These are phyloP conservation scores for Drosophila kikkawai DNA, from an alignment of 1,140 invertebrate species.

Conservation along the genomic window DNA sequence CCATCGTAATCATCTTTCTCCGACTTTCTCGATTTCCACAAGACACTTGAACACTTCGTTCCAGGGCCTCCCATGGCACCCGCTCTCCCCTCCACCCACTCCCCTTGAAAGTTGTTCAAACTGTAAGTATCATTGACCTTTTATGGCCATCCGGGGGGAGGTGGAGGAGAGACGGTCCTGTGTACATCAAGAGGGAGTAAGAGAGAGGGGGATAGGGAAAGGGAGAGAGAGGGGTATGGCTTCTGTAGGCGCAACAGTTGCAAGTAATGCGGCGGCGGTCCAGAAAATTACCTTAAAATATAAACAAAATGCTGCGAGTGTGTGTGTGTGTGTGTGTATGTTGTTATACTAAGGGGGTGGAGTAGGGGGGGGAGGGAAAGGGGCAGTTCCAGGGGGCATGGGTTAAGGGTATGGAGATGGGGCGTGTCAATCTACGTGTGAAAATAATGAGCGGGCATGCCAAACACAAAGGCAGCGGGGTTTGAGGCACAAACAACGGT, in stretches of 20 bases:
- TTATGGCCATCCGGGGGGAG: slow-evolving; percentile 9
- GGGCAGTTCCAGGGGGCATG: neutral
- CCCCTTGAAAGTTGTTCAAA: slow-evolving; percentile 62
- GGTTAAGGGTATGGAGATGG: neutral
- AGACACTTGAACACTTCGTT: slow-evolving; percentile 70
- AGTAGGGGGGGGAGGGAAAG: neutral
- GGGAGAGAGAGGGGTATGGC: neutral
- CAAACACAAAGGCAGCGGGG: slow-evolving; percentile 57
- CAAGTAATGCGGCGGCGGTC: slow-evolving; percentile 60
- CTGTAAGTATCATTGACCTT: slow-evolving; percentile 80
- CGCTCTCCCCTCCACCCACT: neutral
- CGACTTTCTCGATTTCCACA: slow-evolving; percentile 64
- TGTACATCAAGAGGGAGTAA: neutral
- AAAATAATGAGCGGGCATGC: slow-evolving; percentile 79
- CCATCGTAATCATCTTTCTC: slow-evolving; percentile 24
- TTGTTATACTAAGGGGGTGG: neutral
- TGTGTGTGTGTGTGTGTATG: neutral
- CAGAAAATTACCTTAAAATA: slow-evolving; percentile 77
- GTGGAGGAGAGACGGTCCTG: neutral
- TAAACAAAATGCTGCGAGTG: slow-evolving; percentile 51
- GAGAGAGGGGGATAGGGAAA: neutral
- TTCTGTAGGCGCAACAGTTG: slow-evolving; percentile 73
- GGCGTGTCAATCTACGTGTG: slow-evolving; percentile 74
- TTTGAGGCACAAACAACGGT: slow-evolving; percentile 38
- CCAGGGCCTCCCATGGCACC: slow-evolving; percentile 8